Evolutionary conservation across 2,888 invertebrate genomes (phyloP).

Genomic region (Folsomia manolachei): DNA sequence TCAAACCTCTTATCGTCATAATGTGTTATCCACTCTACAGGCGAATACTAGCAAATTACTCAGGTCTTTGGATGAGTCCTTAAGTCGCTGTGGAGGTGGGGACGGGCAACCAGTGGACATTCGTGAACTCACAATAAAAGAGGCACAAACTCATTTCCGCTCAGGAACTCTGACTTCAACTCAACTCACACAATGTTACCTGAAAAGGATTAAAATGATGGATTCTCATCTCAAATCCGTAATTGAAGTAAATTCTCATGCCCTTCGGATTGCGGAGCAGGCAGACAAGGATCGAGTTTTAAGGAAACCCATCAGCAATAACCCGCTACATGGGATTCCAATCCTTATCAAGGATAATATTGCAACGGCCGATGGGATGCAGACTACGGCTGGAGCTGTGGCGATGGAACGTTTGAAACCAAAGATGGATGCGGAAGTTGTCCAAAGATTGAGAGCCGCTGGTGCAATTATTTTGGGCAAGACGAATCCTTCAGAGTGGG

Average conservation of each 20-base stretch:
- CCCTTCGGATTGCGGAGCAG: constrained; percentile 21
- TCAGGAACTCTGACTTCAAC: constrained; percentile 23
- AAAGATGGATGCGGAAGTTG: constrained; percentile 27
- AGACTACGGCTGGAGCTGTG: constrained; percentile 35
- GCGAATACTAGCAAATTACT: neutral
- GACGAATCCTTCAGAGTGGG: constrained; percentile 34
- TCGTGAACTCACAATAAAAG: constrained; percentile 37
- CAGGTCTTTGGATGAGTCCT: neutral
- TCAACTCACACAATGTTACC: constrained; percentile 33
- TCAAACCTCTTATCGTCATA: neutral
- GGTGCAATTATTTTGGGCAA: constrained; percentile 40
- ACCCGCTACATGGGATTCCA: constrained; percentile 38
- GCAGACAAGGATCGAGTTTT: constrained; percentile 25
- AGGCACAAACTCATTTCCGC: constrained; percentile 26
- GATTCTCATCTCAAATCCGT: constrained; percentile 28
- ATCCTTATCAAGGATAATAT: constrained; percentile 38
- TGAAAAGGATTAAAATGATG: constrained; percentile 32
- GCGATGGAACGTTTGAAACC: constrained; percentile 28
- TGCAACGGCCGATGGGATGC: constrained; percentile 29
- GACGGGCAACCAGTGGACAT: constrained; percentile 38
- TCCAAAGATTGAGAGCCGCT: constrained; percentile 24
- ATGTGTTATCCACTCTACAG: neutral
- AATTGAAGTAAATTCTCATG: constrained; percentile 32
- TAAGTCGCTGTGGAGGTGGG: constrained; percentile 11
- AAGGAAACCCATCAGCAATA: neutral